Evolutionary conservation across 2,888 invertebrate genomes (phyloP).

Genomic region (Drosophila tanythrix): DNA sequence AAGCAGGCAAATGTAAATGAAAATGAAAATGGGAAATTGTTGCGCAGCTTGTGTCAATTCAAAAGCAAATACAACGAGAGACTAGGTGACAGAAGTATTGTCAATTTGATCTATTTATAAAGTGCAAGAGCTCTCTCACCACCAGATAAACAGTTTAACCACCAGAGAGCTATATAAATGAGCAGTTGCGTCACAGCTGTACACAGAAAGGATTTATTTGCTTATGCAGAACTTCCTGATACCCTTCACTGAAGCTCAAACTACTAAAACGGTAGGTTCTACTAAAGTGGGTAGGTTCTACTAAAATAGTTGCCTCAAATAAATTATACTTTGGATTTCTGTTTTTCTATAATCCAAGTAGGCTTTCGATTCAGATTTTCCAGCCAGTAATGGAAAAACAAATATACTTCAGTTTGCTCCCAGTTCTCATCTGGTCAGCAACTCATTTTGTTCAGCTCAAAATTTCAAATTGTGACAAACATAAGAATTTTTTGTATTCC

Average conservation of each 20-base stretch:
- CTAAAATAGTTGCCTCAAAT: background rate
- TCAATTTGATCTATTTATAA: slow-evolving; percentile 65
- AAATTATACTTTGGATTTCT: background rate
- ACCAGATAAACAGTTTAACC: slow-evolving; percentile 8
- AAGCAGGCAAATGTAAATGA: slow-evolving; percentile 41
- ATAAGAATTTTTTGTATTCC: background rate
- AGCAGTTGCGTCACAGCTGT: slow-evolving; percentile 6
- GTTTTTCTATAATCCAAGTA: background rate
- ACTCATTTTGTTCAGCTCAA: background rate
- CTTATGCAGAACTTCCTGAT: background rate
- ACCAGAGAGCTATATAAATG: slow-evolving; percentile 1
- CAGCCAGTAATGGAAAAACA: background rate
- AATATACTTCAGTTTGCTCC: slow-evolving; percentile 1
- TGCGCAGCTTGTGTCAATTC: slow-evolving; percentile 64
- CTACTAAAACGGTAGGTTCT: too few species aligned
- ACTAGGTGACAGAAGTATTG: slow-evolving; percentile 59
- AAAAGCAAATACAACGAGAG: slow-evolving; percentile 38
- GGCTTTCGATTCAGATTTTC: background rate
- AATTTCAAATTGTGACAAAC: background rate
- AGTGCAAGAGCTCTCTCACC: slow-evolving; percentile 6
- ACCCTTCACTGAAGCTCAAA: background rate
- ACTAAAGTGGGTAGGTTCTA: background rate
- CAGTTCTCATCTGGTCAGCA: background rate
- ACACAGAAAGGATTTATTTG: background rate
- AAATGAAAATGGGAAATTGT: slow-evolving; percentile 45